Base-by-base conservation (phyloP, 2,888 invertebrate species). In the Nemotelus nigrinus region DNA sequence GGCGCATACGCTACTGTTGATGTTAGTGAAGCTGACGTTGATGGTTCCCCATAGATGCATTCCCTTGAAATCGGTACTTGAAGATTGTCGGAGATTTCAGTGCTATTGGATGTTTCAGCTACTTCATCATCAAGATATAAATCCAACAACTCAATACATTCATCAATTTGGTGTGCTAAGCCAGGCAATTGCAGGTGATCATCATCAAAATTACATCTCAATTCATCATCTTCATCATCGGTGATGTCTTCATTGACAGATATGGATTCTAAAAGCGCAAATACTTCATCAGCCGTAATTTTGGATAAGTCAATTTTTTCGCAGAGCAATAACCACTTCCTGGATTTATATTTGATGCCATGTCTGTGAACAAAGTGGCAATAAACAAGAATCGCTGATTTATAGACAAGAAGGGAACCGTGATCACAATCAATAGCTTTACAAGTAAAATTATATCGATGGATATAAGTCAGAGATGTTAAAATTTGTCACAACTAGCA, bases 1-100 rank as follows among this genome's bases (percentile, higher is more conserved):
- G 25, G 25, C 25, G 57, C 57, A 57, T 57, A 57, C 57, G 57
- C 57, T 57, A 57, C 57, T 57, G 57, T 57, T 57, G 57, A 57
- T 57, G 5, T 57, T n/a, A 57, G 57, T 10, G 57, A 57, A 57
- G 57, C 57, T 10, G 57, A 5, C 57, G 57, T 57, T 57, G 57
- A 10, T 57, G 57, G 57, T 57, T 57, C 10, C 10, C n/a, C 5
- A 57, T 57, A 4, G 57, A 57, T 57, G 10, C 57, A 57, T 8
- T 57, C 8, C 57, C 3, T 57, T 57, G 57, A 57, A 57, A 10
- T 57, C 57, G 10, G 50, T 50, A 50, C 50, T 50, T 50, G 50
- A 50, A 50, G 50, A 50, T 50, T 50, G 50, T 50, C 50, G 10
- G 5, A 50, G 50, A 50, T 50, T 50, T 50, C 10, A 50, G 50